Evolutionary conservation across 2,797 vertebrate genomes (phyloP).

Genomic region (Alectoris magna): DNA sequence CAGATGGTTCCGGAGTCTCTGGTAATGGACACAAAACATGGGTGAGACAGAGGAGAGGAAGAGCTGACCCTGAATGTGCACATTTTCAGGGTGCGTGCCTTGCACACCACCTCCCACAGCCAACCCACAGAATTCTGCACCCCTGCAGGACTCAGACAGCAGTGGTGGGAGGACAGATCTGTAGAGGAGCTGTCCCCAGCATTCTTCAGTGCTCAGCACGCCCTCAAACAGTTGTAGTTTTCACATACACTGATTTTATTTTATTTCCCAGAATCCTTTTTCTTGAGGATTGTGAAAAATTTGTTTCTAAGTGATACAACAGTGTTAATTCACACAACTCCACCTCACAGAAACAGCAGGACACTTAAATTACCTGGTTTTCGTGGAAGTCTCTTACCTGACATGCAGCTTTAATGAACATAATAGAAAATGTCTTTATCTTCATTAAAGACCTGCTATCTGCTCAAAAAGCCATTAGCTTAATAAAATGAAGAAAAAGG

Average conservation of each 20-base stretch:
- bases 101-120: neutral
- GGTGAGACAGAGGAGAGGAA: neutral
- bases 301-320: constrained; percentile 12
- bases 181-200: neutral
- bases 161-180: neutral
- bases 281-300: neutral
- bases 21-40: rapidly evolving
- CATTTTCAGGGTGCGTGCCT: rapidly evolving
- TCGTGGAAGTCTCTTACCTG: constrained; percentile 2
- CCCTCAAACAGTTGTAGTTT: neutral
- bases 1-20: neutral
- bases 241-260: neutral
- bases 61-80: neutral
- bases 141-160: neutral
- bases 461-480: neutral
- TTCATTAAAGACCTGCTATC: neutral
- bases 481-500: neutral
- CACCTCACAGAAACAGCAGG: constrained; percentile 10
- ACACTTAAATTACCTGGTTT: neutral
- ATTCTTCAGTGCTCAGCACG: neutral
- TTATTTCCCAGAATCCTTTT: neutral
- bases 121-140: neutral
- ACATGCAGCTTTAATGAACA: neutral
- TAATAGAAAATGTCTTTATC: neutral
- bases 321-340: neutral